Conservation (phyloP, 2,888 invertebrate genomes). For the Sthenelais limicola region DNA sequence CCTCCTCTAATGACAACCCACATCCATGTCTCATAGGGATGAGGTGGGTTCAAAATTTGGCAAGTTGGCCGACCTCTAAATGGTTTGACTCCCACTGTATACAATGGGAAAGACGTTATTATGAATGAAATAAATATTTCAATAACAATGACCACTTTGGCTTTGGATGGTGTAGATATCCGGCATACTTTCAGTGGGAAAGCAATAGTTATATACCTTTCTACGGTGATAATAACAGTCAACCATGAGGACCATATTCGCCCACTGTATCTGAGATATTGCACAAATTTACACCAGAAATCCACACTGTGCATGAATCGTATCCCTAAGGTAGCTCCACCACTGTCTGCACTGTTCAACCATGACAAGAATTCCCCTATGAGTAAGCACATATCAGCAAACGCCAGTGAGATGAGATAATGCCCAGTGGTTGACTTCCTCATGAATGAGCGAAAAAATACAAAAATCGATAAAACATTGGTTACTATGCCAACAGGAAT, state of each 20-base stretch:
- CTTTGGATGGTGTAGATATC: conserved; percentile 37
- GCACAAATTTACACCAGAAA: conserved; percentile 36
- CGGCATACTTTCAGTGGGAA: conserved; percentile 36
- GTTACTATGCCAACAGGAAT: conserved; percentile 40
- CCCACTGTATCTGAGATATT: conserved; percentile 24
- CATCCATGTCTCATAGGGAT: conserved; percentile 34
- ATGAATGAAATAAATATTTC: conserved; percentile 26
- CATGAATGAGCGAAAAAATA: conserved; percentile 37
- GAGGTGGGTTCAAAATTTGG: conserved; percentile 19
- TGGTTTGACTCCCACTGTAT: conserved; percentile 13
- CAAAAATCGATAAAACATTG: conserved; percentile 38
- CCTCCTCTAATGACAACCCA: conserved; percentile 35
- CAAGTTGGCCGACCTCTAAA: not conserved
- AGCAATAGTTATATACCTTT: conserved; percentile 37
- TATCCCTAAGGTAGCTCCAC: conserved; percentile 13
- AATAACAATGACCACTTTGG: conserved; percentile 33
- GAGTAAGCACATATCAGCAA: conserved; percentile 35
- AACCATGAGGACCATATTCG: conserved; percentile 40
- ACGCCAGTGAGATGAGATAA: conserved; percentile 39
- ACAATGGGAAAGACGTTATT: conserved; percentile 14
- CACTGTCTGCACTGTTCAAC: conserved; percentile 19
- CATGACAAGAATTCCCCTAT: conserved; percentile 35
- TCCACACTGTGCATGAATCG: conserved; percentile 16
- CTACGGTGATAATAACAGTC: conserved; percentile 40
- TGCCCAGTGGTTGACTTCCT: conserved; percentile 38